phyloP scores from a whole-genome alignment of 2,797 vertebrate species.

The Anguilla megastoma region DNA sequence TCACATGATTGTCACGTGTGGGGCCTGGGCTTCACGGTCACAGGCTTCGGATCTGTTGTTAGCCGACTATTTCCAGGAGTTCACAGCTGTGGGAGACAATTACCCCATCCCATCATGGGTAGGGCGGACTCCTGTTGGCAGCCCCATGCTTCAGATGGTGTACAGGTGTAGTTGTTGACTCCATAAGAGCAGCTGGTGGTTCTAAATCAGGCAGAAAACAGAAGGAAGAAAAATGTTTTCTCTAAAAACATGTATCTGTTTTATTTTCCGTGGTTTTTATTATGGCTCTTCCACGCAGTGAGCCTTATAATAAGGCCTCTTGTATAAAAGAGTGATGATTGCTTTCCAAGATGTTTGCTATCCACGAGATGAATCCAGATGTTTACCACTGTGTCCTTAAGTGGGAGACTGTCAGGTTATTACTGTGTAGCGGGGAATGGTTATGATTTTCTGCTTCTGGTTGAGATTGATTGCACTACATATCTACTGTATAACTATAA shows the following conservation, averaged over 20 bases:
- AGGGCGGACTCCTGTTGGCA: not conserved
- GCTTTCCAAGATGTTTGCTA: not conserved
- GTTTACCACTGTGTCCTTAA: not conserved
- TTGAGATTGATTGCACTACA: not conserved
- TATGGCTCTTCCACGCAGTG: not conserved
- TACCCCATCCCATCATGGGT: no score
- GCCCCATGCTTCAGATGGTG: not conserved
- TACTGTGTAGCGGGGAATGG: not conserved
- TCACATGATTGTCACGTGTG: no score
- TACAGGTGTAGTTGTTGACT: not conserved
- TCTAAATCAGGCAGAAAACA: not conserved
- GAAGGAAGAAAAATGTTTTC: not conserved
- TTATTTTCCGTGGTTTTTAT: not conserved
- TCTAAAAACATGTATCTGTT: not conserved
- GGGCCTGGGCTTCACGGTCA: no score
- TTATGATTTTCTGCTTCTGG: not conserved
- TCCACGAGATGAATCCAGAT: not conserved
- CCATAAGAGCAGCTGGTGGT: no score
- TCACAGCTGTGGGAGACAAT: no score
- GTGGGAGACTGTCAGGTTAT: not conserved
- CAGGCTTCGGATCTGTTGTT: no score
- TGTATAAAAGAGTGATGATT: not conserved
- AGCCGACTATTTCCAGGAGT: no score
- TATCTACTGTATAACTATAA: not conserved
- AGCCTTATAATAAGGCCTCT: not conserved